Conservation (phyloP, 2,888 invertebrate genomes). For the Pollenia amentaria region DNA sequence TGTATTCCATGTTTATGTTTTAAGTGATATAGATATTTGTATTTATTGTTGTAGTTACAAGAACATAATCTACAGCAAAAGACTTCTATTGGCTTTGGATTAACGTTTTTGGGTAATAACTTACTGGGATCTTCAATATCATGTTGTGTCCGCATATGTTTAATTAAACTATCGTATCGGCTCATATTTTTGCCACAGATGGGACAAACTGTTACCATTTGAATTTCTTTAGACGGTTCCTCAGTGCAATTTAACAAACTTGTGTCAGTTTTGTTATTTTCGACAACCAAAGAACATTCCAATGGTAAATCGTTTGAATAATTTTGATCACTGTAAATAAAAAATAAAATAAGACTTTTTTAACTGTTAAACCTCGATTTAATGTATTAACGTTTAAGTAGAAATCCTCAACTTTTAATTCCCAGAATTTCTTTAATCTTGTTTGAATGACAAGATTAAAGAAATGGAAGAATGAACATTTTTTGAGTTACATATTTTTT, state of each 20-base stretch:
- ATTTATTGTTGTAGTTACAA: conserved; percentile 46
- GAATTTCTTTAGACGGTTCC: not conserved
- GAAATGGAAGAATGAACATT: too few relatives aligned
- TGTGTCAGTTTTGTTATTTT: not conserved
- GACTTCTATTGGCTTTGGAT: not conserved
- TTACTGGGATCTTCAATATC: conserved; percentile 28
- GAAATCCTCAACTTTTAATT: too few relatives aligned
- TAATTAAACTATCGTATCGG: conserved; percentile 31
- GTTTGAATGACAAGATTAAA: too few relatives aligned
- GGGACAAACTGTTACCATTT: conserved; percentile 11
- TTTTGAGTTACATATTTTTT: too few relatives aligned
- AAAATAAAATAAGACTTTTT: not conserved
- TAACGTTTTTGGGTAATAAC: conserved; percentile 4
- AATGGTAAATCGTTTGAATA: not conserved
- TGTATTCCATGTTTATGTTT: conserved; percentile 41
- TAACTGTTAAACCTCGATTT: too few relatives aligned
- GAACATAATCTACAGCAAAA: conserved; percentile 42
- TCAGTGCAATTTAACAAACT: not conserved
- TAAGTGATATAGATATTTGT: conserved; percentile 44
- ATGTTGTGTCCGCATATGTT: conserved; percentile 55
- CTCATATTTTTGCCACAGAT: conserved; percentile 37
- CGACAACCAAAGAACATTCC: not conserved
- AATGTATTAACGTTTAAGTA: too few relatives aligned
- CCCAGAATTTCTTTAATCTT: too few relatives aligned
- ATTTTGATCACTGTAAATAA: not conserved